Base-by-base conservation (phyloP, 2,888 invertebrate species). In the Campopleginae sp. region DNA sequence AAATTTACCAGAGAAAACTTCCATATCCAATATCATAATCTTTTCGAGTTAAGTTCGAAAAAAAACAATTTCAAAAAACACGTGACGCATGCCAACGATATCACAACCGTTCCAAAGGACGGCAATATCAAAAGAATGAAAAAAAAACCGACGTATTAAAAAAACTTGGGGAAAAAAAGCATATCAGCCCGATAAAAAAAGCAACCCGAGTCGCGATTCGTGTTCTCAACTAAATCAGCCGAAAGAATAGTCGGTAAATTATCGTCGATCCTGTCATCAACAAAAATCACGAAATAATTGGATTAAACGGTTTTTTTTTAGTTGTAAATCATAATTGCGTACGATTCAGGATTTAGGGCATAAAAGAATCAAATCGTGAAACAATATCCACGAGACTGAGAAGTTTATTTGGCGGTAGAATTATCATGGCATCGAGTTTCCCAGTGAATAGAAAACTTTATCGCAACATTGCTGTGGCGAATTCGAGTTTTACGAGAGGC, bases 1-100 rank as follows among this genome's bases (percentile, higher is more conserved):
- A 72, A 80, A 44, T 66, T 4, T 44, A 42, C 14, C 65, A 19
- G 12, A 65, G 51, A 54, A 74, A 70, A 19, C 48, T 74, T 80
- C 66, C 31, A 19, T 38, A 14, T 63, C 10, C 27, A 65, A 38
- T n/a, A 72, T 42, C 19, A 51, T 80, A 42, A 51, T 80, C 19
- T 23, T 12, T 38, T n/a, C n/a, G 3, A 80, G 23, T 51, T 2
- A 3, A 58, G 2, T 14, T 58, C 1, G 5, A 27, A 12, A 19
- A 10, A 46, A 14, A 14, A 33, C 6, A 44, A 68, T 44, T 54
- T 8, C 6, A 42, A n/a, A 14, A 48, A 31, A 23, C 19, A 19
- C 10, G 46, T 7, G 8, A 19, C 12, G 31, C 27, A 46, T 42
- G 3, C 10, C 1, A 42, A 38, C 10, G 19, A 19, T 19, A n/a